Conservation (phyloP, 2,888 invertebrate species). For the Temnothorax rugatulus region DNA sequence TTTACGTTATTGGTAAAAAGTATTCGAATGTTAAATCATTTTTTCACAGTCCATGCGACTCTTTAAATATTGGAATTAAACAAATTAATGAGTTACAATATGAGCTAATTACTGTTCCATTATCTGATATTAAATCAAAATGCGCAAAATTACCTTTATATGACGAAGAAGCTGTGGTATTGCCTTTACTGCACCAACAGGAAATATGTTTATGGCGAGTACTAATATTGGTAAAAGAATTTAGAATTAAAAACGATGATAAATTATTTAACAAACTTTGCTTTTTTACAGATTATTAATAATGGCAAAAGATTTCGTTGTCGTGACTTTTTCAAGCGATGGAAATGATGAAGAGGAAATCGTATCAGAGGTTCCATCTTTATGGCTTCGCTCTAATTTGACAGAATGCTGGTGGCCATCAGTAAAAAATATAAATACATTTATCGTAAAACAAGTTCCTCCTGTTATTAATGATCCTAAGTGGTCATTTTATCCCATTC, state of each 20-base stretch:
- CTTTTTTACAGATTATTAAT: conserved; percentile 22
- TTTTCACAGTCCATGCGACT: conserved; percentile 28
- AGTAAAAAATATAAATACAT: conserved; percentile 19
- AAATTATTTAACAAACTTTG: conserved; percentile 6
- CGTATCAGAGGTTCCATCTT: conserved; percentile 11
- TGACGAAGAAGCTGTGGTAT: conserved; percentile 29
- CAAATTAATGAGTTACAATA: conserved; percentile 38
- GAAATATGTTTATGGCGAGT: conserved; percentile 32
- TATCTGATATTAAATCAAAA: conserved; percentile 33
- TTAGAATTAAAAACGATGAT: conserved; percentile 77
- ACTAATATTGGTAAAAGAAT: conserved; percentile 1
- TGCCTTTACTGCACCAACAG: conserved; percentile 27
- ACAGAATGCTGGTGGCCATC: conserved; percentile 6
- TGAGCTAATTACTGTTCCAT: neutral
- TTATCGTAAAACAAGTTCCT: neutral
- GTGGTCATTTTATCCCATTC: neutral
- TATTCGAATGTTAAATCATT: conserved; percentile 20
- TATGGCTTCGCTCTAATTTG: neutral
- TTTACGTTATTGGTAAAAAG: conserved; percentile 29
- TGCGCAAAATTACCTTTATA: conserved; percentile 23
- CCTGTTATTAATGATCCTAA: neutral
- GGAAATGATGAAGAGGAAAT: conserved; percentile 11
- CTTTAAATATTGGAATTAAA: conserved; percentile 40
- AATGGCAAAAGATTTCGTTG: neutral
- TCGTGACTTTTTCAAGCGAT: neutral